Base-by-base conservation (phyloP, 2,113 vertebrate genomes). In the Myanophis thanlyinensis region DNA sequence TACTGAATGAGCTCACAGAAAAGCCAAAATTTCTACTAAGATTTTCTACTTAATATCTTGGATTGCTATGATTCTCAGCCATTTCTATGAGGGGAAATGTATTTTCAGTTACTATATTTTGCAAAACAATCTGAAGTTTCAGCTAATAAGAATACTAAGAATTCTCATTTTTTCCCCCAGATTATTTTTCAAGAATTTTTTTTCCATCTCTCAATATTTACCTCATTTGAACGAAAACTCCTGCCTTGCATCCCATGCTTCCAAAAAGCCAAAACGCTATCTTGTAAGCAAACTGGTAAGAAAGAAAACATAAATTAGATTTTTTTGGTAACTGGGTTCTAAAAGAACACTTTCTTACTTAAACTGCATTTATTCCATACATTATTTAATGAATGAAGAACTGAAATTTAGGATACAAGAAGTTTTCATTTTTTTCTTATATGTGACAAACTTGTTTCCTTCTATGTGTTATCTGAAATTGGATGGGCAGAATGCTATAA, bases 251-350 rank as follows among this genome's bases (percentile, higher is more conserved):
- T 99, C 52, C 99, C 99, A 0, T 99, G 99, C 87, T 98, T 99
- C 99, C 99, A 99, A 97, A 99, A 99, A 0, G 99, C 99, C 95
- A 99, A 96, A 51, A 99, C 99, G 3, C 99, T 99, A 97, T 99
- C 99, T 96, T 99, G 99, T 53, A 99, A 98, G 97, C 99, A 99
- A 95, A 99, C 99, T 99, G 95, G 92, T 30, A 96, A 90, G 94
- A 94, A 97, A 96, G 95, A 46, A 95, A 80, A 96, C 1, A 40
- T 30, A 1, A 59, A 90, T 96, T 90, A 96, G 89, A 90, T 93
- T 73, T 44, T 30, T 35, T 25, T n/a, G n/a, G 3, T 30, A 8
- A 30, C 59, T 73, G 35, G 5, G 88, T 8, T 13, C 23, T 40
- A 80, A 53, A 7, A 48, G 46, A 4, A 35, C 27, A 54, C 4